These are phyloP conservation scores for Nothocercus nigrocapillus DNA, from an alignment of 2,113 vertebrate species.

Conservation along the genomic window DNA sequence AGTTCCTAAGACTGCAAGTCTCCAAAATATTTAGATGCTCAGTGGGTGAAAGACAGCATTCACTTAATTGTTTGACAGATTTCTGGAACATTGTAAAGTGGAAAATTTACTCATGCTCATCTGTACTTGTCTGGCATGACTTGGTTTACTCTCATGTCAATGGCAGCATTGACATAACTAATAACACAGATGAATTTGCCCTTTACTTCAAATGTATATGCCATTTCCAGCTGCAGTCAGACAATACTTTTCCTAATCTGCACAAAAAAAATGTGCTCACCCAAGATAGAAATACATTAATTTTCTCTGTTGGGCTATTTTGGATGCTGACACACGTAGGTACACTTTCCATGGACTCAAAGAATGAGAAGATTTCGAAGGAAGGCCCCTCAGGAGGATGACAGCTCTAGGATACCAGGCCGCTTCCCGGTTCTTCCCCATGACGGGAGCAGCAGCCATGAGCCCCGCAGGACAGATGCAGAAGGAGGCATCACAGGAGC, in stretches of 20 bases:
- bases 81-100: neutral
- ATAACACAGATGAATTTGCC: neutral
- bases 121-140: neutral
- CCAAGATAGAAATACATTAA: neutral
- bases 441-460: neutral
- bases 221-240: neutral
- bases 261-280: neutral
- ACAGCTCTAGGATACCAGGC: accelerated
- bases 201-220: neutral
- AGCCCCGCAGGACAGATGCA: neutral
- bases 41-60: neutral
- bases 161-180: neutral
- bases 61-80: neutral
- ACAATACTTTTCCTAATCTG: neutral
- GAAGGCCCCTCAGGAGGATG: neutral
- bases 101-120: neutral
- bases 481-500: neutral
- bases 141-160: neutral
- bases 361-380: accelerated
- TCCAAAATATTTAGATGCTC: neutral
- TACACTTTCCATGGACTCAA: accelerated
- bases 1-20: neutral
- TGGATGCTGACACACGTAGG: accelerated
- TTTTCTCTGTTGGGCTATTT: accelerated
- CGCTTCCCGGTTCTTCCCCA: accelerated